Conservation (phyloP, 2,113 vertebrate species). For the Gracilinanus agilis region DNA sequence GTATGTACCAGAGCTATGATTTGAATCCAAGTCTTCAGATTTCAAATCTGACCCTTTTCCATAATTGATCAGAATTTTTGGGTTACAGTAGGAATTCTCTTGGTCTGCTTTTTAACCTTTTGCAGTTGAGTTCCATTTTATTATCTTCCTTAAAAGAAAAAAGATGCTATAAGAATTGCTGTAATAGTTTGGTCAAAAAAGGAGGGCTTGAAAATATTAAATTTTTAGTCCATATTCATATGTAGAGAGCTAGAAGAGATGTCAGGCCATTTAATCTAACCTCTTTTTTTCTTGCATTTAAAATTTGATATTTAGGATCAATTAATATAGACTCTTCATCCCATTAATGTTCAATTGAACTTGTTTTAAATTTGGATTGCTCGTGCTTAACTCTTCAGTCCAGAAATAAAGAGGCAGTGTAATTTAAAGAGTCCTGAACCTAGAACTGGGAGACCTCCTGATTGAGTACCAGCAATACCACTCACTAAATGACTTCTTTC, state of each 20-base stretch:
- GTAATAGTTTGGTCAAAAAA: not conserved
- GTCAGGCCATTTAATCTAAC: no score
- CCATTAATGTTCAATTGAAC: not conserved
- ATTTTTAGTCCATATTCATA: not conserved
- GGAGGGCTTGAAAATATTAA: not conserved
- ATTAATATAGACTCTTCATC: not conserved
- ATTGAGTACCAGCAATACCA: not conserved
- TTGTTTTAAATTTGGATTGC: not conserved
- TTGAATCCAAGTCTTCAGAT: no score
- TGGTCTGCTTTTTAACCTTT: not conserved
- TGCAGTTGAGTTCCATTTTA: not conserved
- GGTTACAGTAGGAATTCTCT: not conserved
- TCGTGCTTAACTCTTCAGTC: not conserved
- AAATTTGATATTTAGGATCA: no score
- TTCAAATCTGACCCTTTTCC: not conserved
- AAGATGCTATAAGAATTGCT: not conserved
- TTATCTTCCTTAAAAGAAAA: not conserved
- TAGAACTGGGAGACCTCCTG: not conserved
- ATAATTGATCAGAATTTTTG: not conserved
- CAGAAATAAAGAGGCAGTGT: not conserved
- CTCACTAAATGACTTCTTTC: not conserved
- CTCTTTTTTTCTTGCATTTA: no score
- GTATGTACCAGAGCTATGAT: not conserved
- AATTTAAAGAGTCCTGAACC: not conserved
- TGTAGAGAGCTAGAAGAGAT: no score